Evolutionary conservation across 2,113 vertebrate genomes (phyloP), one percentile per base, ranked within the genome.

Genomic region (Nesoenas mayeri): DNA sequence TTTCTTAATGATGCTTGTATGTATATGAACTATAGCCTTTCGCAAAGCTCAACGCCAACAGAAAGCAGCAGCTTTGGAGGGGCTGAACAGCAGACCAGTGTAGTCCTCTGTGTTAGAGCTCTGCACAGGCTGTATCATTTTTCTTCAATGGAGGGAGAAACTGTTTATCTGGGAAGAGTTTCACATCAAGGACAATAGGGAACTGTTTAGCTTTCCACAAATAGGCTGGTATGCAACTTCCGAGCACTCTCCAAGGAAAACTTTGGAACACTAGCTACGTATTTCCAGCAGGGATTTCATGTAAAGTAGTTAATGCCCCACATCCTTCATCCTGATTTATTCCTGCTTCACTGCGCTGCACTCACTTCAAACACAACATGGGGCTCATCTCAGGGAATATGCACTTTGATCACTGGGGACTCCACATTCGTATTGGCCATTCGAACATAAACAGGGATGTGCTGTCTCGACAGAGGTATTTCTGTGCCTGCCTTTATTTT

Each of bases 151-250:
- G 83, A 95, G 47, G 29, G 10, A 58, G 60, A 69, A 91, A 85
- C 34, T 94, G 90, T 95, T 95, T 96, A 90, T 95, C 87, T 97
- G 88, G 94, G 95, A 95, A 91, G 53, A 1, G 0, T 79, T 95
- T 97, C 83, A 95, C 57, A 61, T 88, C 70, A 88, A 6, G 21
- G 86, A 97, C 95, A 95, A 92, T 69, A 81, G 79, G 62, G 87
- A 97, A 96, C 88, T 93, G 88, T 97, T 94, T 92, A 78, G 89
- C 54, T 93, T 92, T 93, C 83, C 86, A 78, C 91, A 96, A 92
- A 94, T 25, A 94, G 79, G 75, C 62, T 88, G 91, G 90, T 81
- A 86, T 79, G 84, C 64, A 65, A 85, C 86, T 92, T 78, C 80
- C 65, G 26, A 92, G 64, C n/a, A 38, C 57, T 77, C 91, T 65